Conservation (phyloP, 2,113 vertebrate genomes). For the Shinisaurus crocodilurus region DNA sequence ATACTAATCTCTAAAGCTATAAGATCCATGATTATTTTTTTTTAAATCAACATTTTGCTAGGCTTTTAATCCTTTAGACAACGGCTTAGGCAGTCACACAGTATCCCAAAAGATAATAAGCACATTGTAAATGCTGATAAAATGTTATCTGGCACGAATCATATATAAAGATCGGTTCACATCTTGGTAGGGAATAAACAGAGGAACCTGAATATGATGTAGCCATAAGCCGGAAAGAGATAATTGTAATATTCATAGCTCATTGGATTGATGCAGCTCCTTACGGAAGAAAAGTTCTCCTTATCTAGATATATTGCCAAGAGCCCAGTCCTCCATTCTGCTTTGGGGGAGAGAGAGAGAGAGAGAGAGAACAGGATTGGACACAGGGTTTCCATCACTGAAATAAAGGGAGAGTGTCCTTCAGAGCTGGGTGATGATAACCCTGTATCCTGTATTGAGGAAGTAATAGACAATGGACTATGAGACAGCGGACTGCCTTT, state of each 20-base stretch:
- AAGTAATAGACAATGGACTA: neutral
- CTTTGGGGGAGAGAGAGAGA: neutral
- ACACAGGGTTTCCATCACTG: neutral
- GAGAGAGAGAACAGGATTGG: neutral
- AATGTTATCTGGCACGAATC: conserved; percentile 66
- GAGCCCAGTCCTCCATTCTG: neutral
- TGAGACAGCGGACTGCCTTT: too few relatives aligned
- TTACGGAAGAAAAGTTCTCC: neutral
- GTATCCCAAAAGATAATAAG: conserved; percentile 62
- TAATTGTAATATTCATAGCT: conserved; percentile 32
- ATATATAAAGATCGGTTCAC: conserved; percentile 58
- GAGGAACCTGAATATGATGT: conserved; percentile 37
- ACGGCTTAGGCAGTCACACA: conserved; percentile 52
- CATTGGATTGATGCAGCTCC: neutral
- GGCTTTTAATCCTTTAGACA: conserved; percentile 71
- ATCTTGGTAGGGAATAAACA: conserved; percentile 45
- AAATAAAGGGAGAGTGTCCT: neutral
- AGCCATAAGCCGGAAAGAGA: conserved; percentile 52
- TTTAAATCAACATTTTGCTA: conserved; percentile 64
- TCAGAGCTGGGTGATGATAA: neutral
- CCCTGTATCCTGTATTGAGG: neutral
- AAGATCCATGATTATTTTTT: conserved; percentile 52
- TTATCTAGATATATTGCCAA: neutral
- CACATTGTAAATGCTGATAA: conserved; percentile 60
- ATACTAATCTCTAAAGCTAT: conserved; percentile 71